A percentile compares a stretch with the other conserved stretches of the same genome.
Conservation (phyloP, 2,888 invertebrate genomes). For the Drosophila prolongata region DNA sequence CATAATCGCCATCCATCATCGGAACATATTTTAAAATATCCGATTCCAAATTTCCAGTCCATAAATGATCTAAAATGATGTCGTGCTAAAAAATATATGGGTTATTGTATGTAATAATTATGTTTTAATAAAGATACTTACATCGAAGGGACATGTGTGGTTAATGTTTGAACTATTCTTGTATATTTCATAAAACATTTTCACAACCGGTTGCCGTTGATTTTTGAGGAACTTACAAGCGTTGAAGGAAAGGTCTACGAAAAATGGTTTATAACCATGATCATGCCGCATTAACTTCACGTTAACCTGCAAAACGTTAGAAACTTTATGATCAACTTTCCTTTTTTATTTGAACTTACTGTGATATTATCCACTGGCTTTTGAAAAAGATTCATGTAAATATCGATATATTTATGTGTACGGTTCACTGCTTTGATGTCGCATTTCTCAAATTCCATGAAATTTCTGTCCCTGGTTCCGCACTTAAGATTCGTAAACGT, state of each 20-base stretch:
- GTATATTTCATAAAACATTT: constrained; percentile 12
- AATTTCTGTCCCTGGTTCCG: neutral
- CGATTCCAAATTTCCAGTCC: constrained; percentile 15
- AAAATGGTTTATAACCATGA: constrained; percentile 44
- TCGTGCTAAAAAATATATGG: constrained; percentile 23
- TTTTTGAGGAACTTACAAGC: constrained; percentile 34
- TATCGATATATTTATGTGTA: constrained; percentile 39
- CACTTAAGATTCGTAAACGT: constrained; percentile 45
- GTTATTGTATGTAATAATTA: too few relatives aligned
- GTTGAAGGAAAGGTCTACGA: constrained; percentile 27
- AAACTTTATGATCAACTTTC: neutral
- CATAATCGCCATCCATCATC: constrained; percentile 33
- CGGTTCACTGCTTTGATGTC: constrained; percentile 43
- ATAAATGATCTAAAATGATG: constrained; percentile 21
- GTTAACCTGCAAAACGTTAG: neutral
- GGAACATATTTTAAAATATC: constrained; percentile 9
- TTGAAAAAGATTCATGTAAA: constrained; percentile 4
- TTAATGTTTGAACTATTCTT: constrained; percentile 39
- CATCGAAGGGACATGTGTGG: constrained; percentile 48
- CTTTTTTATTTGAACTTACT: constrained; percentile 3
- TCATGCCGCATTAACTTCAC: constrained; percentile 30
- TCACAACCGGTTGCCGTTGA: constrained; percentile 13
- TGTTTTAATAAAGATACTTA: neutral
- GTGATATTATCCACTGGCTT: constrained; percentile 22
- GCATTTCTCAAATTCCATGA: constrained; percentile 17